Percentiles rank a stretch among this genome's conserved stretches.
Evolutionary conservation across 2,888 invertebrate genomes (phyloP).

Genomic region (Timema cristinae): DNA sequence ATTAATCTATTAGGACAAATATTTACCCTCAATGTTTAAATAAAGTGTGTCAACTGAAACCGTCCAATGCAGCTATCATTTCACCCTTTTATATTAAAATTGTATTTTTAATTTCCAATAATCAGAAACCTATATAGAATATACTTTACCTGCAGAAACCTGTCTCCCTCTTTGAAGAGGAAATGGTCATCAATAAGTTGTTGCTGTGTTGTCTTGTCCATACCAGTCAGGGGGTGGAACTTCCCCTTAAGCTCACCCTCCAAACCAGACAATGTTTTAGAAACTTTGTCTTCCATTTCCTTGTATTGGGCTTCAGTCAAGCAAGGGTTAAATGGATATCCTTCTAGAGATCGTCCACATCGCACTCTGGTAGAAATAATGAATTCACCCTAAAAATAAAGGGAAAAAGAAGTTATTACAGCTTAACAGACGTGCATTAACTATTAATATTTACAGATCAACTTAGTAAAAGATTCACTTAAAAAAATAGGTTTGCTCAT

Average conservation of each 20-base stretch:
- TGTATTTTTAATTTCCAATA: no score
- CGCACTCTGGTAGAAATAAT: constrained; percentile 95
- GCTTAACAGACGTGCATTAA: no score
- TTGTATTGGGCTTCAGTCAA: constrained; percentile 94
- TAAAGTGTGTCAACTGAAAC: no score
- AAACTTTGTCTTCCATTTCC: constrained; percentile 92
- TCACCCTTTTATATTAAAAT: no score
- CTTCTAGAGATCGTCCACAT: constrained; percentile 86
- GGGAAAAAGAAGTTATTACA: no score
- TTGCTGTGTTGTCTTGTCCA: constrained; percentile 94
- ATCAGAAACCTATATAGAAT: no score
- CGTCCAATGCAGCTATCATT: no score
- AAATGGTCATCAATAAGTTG: constrained; percentile 97
- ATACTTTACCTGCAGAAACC: constrained; percentile 59
- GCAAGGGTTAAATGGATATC: constrained; percentile 98
- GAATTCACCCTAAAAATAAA: constrained; percentile 60
- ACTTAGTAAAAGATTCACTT: no score
- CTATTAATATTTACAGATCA: no score
- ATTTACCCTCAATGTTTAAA: no score
- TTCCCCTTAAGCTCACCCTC: constrained; percentile 90
- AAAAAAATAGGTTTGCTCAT: no score
- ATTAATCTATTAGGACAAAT: no score
- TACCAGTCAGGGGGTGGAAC: constrained; percentile 92
- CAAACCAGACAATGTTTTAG: constrained; percentile 73
- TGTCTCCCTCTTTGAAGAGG: constrained; percentile 95